phyloP scores from a whole-genome alignment of 2,113 vertebrate species.

The Brevimyrus niger region DNA sequence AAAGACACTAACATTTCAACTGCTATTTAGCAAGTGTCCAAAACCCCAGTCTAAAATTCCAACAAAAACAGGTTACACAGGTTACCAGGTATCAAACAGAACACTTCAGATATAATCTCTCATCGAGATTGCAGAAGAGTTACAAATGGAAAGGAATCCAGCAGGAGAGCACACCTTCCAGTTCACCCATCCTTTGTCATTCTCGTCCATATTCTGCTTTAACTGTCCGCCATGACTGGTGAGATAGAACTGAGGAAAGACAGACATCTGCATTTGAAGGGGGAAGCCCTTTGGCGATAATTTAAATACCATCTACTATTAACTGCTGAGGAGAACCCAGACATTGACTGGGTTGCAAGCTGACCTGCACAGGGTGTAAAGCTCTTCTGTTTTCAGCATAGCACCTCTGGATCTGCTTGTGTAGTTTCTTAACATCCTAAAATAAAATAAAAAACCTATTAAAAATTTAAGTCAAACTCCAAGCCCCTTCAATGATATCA shows the following conservation, averaged over 20 bases:
- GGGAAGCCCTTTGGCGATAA: background rate
- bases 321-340: background rate
- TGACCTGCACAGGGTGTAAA: slow-evolving; percentile 79
- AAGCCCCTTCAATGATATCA: background rate
- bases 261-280: background rate
- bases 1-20: background rate
- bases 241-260: slow-evolving; percentile 72
- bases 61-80: background rate
- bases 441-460: background rate
- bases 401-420: slow-evolving; percentile 95
- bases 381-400: slow-evolving; percentile 91
- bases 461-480: background rate
- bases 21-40: background rate
- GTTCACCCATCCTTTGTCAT: slow-evolving; percentile 94
- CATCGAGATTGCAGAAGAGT: background rate
- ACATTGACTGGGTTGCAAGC: slow-evolving; percentile 9
- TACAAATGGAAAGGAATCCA: slow-evolving; percentile 4
- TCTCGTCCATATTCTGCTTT: slow-evolving; percentile 89
- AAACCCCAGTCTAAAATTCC: background rate
- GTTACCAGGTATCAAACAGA: background rate
- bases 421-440: slow-evolving; percentile 91
- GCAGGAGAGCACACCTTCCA: slow-evolving; percentile 76
- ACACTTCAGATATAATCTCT: no score
- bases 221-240: slow-evolving; percentile 88
- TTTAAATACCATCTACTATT: background rate